Conservation (phyloP, 2,113 vertebrate species). For the Oryzias curvinotus region DNA sequence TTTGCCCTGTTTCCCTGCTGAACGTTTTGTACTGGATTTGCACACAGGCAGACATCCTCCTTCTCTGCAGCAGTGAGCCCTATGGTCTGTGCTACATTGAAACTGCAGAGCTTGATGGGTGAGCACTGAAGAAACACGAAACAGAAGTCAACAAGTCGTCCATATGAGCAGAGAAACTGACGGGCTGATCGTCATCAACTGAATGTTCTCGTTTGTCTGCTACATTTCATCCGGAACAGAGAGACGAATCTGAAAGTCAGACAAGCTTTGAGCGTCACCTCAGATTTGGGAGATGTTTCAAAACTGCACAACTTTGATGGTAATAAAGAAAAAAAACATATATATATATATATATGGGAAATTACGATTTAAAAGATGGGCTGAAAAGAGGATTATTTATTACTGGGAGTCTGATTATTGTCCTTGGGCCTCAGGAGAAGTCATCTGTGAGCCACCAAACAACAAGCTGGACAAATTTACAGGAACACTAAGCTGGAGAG, state of each 20-base stretch:
- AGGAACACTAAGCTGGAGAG: constrained; percentile 85
- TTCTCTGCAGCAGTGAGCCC: constrained; percentile 91
- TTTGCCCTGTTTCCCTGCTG: constrained; percentile 18
- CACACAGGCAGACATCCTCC: constrained; percentile 90
- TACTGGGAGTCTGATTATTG: neutral
- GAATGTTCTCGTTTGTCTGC: neutral
- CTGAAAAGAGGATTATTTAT: too few relatives aligned
- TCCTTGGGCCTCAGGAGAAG: constrained; percentile 47
- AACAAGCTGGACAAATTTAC: constrained; percentile 92
- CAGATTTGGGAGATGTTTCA: constrained; percentile 80
- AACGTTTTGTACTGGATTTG: constrained; percentile 30
- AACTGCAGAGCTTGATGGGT: constrained; percentile 93
- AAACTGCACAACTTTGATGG: constrained; percentile 86
- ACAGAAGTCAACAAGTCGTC: neutral
- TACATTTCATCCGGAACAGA: constrained; percentile 58
- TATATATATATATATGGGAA: neutral
- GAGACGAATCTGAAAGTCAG: constrained; percentile 95
- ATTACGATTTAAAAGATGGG: too few relatives aligned
- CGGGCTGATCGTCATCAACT: neutral
- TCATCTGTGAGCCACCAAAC: constrained; percentile 88
- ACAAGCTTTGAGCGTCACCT: constrained; percentile 85
- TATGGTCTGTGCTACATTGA: constrained; percentile 92
- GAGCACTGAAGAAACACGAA: constrained; percentile 2
- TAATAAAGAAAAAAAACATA: constrained; percentile 65
- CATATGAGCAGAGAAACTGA: neutral